Base-by-base conservation (phyloP, 1,140 invertebrate species). In the Drosophila repletoides region DNA sequence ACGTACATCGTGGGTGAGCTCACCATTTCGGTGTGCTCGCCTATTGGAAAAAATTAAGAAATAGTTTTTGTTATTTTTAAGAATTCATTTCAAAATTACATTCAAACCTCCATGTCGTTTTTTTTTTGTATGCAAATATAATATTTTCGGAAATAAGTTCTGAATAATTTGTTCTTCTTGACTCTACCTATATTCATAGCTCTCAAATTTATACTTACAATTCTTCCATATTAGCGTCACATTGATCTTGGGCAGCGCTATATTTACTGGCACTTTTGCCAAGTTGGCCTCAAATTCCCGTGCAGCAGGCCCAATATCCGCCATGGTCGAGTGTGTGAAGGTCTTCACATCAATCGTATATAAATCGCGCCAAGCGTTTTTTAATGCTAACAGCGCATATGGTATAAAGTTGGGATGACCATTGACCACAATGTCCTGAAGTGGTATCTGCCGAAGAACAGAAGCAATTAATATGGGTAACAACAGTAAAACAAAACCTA, bases 381-480 rank as follows among this genome's bases (percentile, higher is more conserved):
- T 90, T 3, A 90, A 24, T 0, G 88, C 89, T 59, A 90, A 65
- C 40, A 90, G 22, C 3, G 81, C 84, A n/a, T 89, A 90, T 1
- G 89, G 89, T 72, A 90, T 88, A n/a, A 88, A 89, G 38, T 88
- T 89, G 12, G 89, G 89, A 73, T 90, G 89, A 2, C 81, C 89
- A 60, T 90, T 90, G 26, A 90, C 72, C 9, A 90, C 89, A 7
- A 90, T 61, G 66, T 90, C 89, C n/a, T 87, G 76, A 2, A 90
- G 65, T 10, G 88, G 83, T 38, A 83, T 74, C 88, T 90, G 5
- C 4, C 9, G 9, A 2, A 33, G 5, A 33, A 45, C 3, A 17
- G 14, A 0, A 15, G 15, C 7, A 3, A 3, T 10, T 1, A 6
- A 6, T n/a, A n/a, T n/a, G n/a, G n/a, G n/a, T n/a, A n/a, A n/a